Evolutionary conservation across 2,113 vertebrate species (phyloP), one percentile per base, ranked within the genome.

Genomic region (Anser brachyrhynchus): DNA sequence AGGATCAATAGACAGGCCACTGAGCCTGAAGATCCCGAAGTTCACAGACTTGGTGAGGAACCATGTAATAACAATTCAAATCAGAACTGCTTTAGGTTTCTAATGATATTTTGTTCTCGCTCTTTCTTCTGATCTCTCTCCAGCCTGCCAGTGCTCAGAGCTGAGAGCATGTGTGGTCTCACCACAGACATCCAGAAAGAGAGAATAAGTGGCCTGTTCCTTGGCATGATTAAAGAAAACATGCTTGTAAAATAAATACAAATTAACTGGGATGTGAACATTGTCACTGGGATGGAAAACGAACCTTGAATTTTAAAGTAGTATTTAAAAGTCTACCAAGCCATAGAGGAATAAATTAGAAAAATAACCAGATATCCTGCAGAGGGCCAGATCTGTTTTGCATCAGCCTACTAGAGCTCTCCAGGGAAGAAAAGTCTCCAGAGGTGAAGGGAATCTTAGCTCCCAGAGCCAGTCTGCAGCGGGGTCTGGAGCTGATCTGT

Each of bases 101-200:
- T 87, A 65, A 58, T 1, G 1, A 21, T 29, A 55, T 58, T 92
- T 87, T 94, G 37, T 51, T 94, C 80, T 84, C 76, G 29, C 22
- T 79, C 39, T 73, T 22, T 65, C 62, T 93, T 95, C 90, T 95
- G 58, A 84, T 92, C 44, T 94, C 66, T 61, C 92, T 92, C 95
- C 90, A 94, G 73, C 54, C 62, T 44, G 37, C 61, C 74, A 59
- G 31, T 70, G 44, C 44, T 92, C 31, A 39, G 64, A 76, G 64
- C 0, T 0, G 19, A 72, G 13, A 61, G 1, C 3, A 6, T 96
- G 96, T 97, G 96, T 96, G 96, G 94, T 92, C 94, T 90, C 35
- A 13, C 75, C 44, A 2, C 85, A 96, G 61, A 57, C 46, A 69
- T 75, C 76, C 96, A 95, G 85, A 96, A 96, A 89, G 93, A 95